Percentiles rank a stretch among this genome's conserved stretches.
Conservation (phyloP, 2,888 invertebrate genomes). For the Cantharis rustica region DNA sequence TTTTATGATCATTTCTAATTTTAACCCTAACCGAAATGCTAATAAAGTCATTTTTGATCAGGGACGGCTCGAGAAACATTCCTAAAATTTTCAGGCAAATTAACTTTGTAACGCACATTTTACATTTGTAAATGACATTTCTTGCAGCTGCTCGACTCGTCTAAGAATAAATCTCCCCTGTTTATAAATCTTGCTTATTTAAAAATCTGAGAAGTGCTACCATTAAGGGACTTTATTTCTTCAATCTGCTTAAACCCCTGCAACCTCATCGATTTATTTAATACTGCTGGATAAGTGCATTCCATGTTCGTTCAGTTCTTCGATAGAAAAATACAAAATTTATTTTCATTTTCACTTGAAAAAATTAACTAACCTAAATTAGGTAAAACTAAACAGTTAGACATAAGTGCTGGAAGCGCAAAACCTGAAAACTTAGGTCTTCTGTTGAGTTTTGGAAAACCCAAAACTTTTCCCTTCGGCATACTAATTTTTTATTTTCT, state of each 20-base stretch:
- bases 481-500: no score
- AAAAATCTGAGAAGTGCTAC: not conserved
- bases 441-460: no score
- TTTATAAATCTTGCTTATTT: not conserved
- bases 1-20: not conserved
- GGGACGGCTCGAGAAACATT: not conserved
- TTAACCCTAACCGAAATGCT: not conserved
- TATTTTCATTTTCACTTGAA: no score
- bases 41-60: not conserved
- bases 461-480: no score
- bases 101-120: not conserved
- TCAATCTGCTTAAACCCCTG: not conserved
- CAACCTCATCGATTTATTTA: not conserved
- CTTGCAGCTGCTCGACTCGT: not conserved
- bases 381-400: no score
- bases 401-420: no score
- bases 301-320: not conserved
- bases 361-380: no score
- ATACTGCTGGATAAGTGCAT: not conserved
- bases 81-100: not conserved
- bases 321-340: not conserved
- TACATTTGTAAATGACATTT: not conserved
- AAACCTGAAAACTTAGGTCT: no score
- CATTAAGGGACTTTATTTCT: not conserved
- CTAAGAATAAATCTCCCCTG: not conserved